Percentiles rank a stretch among this genome's conserved stretches.
phyloP scores from a whole-genome alignment of 2,113 vertebrate genomes.

The Eurystomus gularis region DNA sequence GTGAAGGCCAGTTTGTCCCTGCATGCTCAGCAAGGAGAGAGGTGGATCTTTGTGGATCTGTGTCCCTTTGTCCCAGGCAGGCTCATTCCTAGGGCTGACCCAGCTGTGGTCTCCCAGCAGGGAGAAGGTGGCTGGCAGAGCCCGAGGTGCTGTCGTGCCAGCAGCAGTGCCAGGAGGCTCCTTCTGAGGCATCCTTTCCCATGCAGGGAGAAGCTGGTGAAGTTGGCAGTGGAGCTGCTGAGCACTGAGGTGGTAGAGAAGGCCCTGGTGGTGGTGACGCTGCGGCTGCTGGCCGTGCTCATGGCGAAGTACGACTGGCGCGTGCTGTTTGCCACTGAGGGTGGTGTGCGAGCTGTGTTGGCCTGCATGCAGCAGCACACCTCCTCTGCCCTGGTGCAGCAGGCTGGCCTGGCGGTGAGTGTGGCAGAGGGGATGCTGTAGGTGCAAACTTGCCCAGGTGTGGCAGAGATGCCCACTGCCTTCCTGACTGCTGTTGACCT shows the following conservation, averaged over 20 bases:
- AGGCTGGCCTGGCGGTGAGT: constrained; percentile 88
- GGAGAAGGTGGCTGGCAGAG: background rate
- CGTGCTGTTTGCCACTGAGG: constrained; percentile 87
- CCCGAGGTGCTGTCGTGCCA: accelerated
- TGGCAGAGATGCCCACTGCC: background rate
- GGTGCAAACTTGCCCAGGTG: no score
- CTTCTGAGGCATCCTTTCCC: background rate
- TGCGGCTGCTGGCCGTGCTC: constrained; percentile 83
- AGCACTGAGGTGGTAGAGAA: constrained; percentile 77
- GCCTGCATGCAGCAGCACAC: constrained; percentile 86
- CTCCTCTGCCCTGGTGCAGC: constrained; percentile 80
- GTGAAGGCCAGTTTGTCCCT: accelerated
- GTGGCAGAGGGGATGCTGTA: accelerated
- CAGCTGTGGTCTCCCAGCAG: background rate
- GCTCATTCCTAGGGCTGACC: background rate
- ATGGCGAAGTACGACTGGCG: constrained; percentile 87
- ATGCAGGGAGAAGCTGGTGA: constrained; percentile 88
- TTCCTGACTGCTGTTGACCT: background rate
- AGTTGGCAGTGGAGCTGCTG: constrained; percentile 85
- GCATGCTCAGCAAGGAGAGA: accelerated
- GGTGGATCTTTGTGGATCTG: background rate
- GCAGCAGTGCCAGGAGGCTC: background rate
- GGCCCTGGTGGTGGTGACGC: constrained; percentile 67
- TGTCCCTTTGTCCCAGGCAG: background rate
- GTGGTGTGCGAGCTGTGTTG: constrained; percentile 88